Conservation (phyloP, 2,888 invertebrate species). For the Lasius fuliginosus region DNA sequence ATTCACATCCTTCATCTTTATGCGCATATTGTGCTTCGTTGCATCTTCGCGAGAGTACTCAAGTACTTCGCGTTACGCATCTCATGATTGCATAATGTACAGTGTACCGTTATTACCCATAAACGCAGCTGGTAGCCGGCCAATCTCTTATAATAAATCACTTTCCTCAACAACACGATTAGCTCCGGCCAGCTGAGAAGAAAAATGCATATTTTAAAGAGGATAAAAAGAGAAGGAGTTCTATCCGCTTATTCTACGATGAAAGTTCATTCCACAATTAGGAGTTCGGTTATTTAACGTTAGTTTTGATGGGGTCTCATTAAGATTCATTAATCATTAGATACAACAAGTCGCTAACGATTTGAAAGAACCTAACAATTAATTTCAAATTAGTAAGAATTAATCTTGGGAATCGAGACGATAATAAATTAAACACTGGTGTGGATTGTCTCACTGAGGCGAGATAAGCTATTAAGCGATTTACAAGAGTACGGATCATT, state of each 20-base stretch:
- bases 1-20: conserved; percentile 42
- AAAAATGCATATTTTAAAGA: conserved; percentile 34
- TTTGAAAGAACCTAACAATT: conserved; percentile 30
- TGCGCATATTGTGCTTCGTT: conserved; percentile 46
- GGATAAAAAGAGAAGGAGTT: conserved; percentile 7
- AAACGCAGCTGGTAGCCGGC: conserved; percentile 46
- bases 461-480: conserved; percentile 47
- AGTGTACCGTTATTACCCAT: conserved; percentile 35
- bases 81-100: conserved; percentile 48
- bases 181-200: conserved; percentile 29
- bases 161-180: conserved; percentile 45
- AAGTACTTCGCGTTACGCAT: conserved; percentile 42
- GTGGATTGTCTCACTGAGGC: conserved; percentile 30
- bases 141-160: conserved; percentile 52
- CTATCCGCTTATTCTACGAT: not conserved
- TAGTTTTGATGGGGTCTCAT: conserved; percentile 24
- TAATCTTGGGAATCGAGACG: conserved; percentile 33
- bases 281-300: conserved; percentile 28
- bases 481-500: conserved; percentile 13
- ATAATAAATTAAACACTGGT: conserved; percentile 34
- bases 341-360: conserved; percentile 32
- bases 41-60: conserved; percentile 29
- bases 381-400: conserved; percentile 42
- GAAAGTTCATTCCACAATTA: conserved; percentile 21
- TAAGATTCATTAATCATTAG: conserved; percentile 39